Conservation (phyloP, 2,888 invertebrate species). For the Noctua fimbriata region DNA sequence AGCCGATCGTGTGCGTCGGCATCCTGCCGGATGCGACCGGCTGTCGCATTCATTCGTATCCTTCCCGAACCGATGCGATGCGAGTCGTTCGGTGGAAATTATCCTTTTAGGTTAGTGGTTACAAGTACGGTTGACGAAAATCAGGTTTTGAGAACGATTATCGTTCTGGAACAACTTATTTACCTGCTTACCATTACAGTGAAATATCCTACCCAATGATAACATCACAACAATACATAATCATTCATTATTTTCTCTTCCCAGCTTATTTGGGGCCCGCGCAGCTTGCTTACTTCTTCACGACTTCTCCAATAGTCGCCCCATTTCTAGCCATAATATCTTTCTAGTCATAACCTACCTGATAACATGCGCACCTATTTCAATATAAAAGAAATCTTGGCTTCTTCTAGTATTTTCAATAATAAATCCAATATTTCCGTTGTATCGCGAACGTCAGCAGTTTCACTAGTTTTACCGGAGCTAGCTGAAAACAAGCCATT, state of each 20-base stretch:
- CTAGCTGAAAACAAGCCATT: conserved; percentile 45
- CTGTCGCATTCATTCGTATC: no score
- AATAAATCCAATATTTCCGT: conserved; percentile 37
- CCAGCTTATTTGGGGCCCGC: background rate
- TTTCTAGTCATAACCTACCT: background rate
- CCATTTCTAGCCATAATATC: background rate
- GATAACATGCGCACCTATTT: background rate
- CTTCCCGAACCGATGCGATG: no score
- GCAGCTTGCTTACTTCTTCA: background rate
- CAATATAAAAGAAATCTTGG: background rate
- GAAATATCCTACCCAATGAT: background rate
- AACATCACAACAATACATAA: background rate
- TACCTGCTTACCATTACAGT: background rate
- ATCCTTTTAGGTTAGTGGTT: background rate
- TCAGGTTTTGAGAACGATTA: background rate
- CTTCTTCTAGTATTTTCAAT: background rate
- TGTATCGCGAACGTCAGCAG: conserved; percentile 33
- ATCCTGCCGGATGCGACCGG: no score
- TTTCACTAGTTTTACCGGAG: conserved; percentile 29
- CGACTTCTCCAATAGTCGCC: background rate
- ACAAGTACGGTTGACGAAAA: background rate
- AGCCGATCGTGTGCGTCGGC: no score
- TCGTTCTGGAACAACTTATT: no score
- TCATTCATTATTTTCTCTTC: background rate
- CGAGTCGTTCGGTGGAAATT: no score